Conservation (phyloP, 2,797 vertebrate genomes). For the Hypotaenidia philippensis region DNA sequence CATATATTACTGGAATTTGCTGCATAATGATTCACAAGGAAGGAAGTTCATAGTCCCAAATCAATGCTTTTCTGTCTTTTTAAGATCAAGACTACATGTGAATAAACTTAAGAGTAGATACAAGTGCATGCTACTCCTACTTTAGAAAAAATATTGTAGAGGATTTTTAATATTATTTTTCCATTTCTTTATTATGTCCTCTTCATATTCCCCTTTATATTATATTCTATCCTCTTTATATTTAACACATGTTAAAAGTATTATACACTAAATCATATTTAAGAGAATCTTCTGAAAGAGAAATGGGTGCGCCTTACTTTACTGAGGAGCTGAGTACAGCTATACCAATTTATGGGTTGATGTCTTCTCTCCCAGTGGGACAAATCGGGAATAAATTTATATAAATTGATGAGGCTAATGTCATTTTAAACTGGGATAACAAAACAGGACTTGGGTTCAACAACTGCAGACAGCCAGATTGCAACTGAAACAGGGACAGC, state of each 20-base stretch:
- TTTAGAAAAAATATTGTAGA: neutral
- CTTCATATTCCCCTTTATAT: neutral
- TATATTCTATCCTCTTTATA: neutral
- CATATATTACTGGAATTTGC: slow-evolving; percentile 28
- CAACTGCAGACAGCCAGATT: neutral
- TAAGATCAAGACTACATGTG: neutral
- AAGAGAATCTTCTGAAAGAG: neutral
- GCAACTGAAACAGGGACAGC: neutral
- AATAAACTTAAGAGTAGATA: slow-evolving; percentile 16
- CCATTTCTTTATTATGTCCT: neutral
- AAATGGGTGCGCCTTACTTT: neutral
- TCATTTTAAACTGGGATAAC: neutral
- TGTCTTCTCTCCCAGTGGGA: neutral
- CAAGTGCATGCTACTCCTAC: neutral
- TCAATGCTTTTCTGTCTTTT: slow-evolving; percentile 15
- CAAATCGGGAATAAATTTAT: neutral
- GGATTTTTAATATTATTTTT: neutral
- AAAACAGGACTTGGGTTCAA: neutral
- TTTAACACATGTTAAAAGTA: neutral
- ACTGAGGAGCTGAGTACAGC: neutral
- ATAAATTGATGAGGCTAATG: neutral
- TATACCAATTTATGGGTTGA: neutral
- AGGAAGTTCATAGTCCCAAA: slow-evolving; percentile 13
- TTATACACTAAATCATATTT: neutral
- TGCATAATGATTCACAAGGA: slow-evolving; percentile 19